Evolutionary conservation across 2,888 invertebrate genomes (phyloP), one percentile per base, ranked within the genome.

Genomic region (Shargacucullia verbasci): DNA sequence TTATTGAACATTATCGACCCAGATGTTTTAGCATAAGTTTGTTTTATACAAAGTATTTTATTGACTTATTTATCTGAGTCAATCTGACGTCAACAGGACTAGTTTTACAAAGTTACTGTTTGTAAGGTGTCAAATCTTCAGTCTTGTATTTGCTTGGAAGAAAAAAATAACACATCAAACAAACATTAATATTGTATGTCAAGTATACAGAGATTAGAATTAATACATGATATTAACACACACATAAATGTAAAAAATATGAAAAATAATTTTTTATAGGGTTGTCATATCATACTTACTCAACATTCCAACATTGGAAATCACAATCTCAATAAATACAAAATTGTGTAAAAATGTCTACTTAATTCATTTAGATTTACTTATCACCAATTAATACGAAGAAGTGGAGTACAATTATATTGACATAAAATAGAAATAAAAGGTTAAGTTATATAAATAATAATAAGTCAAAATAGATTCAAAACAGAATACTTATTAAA

Each of bases 1-100:
- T 82, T 79, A 73, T 72, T 78, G 47, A 61, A 73, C 62, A 59
- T 53, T 50, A 67, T 63, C 56, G 56, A 71, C 63, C 54, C 57
- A 60, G 65, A 56, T 76, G 53, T 65, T 58, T 55, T 61, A 45
- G 52, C 59, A 54, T 29, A 44, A 56, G 56, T 68, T 66, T 70
- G 33, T 63, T 54, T 59, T 52, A 34, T 63, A 64, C 62, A 65
- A 46, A 53, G 57, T 55, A 68, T 62, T 31, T 40, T 63, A 62
- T 55, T 66, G 48, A 59, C n/a, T n/a, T 45, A 60, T 33, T 49
- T 54, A 52, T 49, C 47, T 0, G 40, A 70, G 40, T 55, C 52
- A 35, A 54, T 52, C 10, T 62, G 59, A 55, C 44, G 46, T 59
- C 50, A 40, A 34, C 53, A 44, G 31, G 37, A 53, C 40, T 45